Base-by-base conservation (phyloP, 2,888 invertebrate species). In the Bellardia pandia region DNA sequence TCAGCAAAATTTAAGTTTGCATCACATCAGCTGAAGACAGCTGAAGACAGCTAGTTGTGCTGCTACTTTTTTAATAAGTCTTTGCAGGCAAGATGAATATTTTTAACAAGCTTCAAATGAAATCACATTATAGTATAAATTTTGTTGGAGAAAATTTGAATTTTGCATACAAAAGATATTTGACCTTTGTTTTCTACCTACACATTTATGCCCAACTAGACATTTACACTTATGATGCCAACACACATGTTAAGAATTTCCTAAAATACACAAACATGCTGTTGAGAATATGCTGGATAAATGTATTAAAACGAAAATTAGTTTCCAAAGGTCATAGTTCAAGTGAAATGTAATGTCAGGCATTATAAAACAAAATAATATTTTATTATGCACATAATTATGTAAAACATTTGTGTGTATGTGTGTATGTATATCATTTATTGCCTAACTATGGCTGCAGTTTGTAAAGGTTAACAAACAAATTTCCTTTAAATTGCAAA, bases 251-350 rank as follows among this genome's bases (percentile, higher is more conserved):
- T n/a, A 53, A 53, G n/a, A 53, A 4, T 45, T 11, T 11, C 9
- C 45, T 11, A 45, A 62, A 33, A 37, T n/a, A 23, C 9, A 37
- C 4, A 42, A 5, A 3, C 30, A 77, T 2, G 4, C 30, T 1
- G 5, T 3, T 68, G 6, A 9, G n/a, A 68, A 6, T 51, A 33
- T 69, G 16, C 30, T 4, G 16, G n/a, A n/a, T n/a, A 7, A 33
- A 48, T 71, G 9, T 48, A 51, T 30, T 74, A 13, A 45, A 58
- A 45, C 8, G 51, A 53, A 30, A 77, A 71, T 56, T 56, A 30
- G 45, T 77, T 71, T 75, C 30, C 2, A 77, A 72, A 83, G 77
- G 53, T 66, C 37, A 77, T 33, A 71, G 77, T 72, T 77, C 40
- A 72, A 69, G n/a, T 13, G 37, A 60, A 68, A 56, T 62, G 6